Evolutionary conservation across 2,888 invertebrate species (phyloP).

Genomic region (Diogma glabrata): DNA sequence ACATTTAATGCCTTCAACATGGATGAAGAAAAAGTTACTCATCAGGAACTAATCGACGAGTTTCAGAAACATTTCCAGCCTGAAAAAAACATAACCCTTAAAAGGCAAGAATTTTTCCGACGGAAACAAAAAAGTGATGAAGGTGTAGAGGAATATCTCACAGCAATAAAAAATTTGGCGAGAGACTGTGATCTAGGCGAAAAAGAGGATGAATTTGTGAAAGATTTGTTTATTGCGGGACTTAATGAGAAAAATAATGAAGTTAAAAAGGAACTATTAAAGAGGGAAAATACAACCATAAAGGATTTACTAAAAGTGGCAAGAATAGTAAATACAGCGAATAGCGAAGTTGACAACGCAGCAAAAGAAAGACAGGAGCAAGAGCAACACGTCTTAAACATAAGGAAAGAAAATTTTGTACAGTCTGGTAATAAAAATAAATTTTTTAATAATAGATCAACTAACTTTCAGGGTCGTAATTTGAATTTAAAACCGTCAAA

Average conservation of each 20-base stretch:
- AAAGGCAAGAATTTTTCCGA: not conserved
- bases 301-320: not conserved
- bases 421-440: not conserved
- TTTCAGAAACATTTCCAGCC: not conserved
- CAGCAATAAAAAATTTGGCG: not conserved
- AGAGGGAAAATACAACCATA: not conserved
- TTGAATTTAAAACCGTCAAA: not conserved
- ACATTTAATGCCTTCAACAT: no score
- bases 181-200: not conserved
- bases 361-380: not conserved
- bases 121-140: not conserved
- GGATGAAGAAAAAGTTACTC: no score
- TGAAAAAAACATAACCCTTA: not conserved
- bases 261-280: not conserved
- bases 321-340: not conserved
- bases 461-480: not conserved
- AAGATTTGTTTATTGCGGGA: not conserved
- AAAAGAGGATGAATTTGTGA: not conserved
- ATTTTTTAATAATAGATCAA: not conserved
- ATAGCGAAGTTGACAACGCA: not conserved
- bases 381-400: not conserved
- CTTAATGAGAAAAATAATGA: no score
- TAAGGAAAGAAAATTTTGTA: not conserved
- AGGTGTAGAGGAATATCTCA: not conserved
- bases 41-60: not conserved